Evolutionary conservation across 1,140 invertebrate species (phyloP), one percentile per base, ranked within the genome.

Genomic region (Archivesica marissinica): DNA sequence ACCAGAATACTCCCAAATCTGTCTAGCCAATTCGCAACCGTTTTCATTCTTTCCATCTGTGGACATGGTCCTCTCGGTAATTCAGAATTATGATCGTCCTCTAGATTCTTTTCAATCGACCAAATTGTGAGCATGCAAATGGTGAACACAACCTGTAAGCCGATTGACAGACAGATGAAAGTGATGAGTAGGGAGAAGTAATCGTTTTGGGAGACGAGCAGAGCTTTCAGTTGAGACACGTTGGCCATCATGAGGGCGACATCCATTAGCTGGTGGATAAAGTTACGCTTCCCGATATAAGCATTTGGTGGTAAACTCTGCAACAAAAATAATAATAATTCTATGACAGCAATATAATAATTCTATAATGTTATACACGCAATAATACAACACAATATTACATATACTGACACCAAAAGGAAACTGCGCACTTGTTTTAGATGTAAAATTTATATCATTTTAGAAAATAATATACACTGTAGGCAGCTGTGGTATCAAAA

Each of bases 201-300:
- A 2, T 70, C 35, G 23, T 68, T 61, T 0, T 38, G 7, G 4
- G 23, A 28, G 13, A 39, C 52, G 9, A 81, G 23, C 1, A 81
- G 64, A 0, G 79, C 66, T 68, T 72, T 81, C 9, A 81, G 47
- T 25, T 81, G 79, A 20, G 79, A 81, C 13, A 81, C 79, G 28
- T 81, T 81, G 9, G 79, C 79, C 79, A 81, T 81, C 66, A 81
- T 52, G 1, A 81, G 35, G 28, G 79, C 79, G 1, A 81, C 79
- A 38, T 81, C 79, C 79, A 81, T 81, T 47, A 81, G 30, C 54
- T 81, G 79, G 20, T 81, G 79, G 20, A 81, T 81, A 41, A 81
- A 81, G 66, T 81, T 81, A 6, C 79, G 41, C 23, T 81, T 81
- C 0, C 64, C 79, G 11, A 81, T 50, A 38, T 81, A 81, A 7